Conservation (phyloP, 2,113 vertebrate species). For the Crotalus viridis region DNA sequence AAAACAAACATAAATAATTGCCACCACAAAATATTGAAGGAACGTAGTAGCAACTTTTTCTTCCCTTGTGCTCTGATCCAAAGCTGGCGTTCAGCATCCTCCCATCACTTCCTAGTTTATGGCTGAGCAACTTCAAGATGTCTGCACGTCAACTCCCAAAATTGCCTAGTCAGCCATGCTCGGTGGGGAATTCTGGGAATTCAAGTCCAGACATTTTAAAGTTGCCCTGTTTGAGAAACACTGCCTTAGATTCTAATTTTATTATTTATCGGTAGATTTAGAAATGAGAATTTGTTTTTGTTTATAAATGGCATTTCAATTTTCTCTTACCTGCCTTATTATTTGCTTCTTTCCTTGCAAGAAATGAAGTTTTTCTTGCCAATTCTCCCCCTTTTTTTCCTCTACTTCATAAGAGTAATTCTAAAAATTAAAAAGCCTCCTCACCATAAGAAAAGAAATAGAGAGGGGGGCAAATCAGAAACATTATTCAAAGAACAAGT, state of each 20-base stretch:
- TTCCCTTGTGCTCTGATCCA: neutral
- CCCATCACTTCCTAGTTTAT: neutral
- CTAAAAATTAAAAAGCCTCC: neutral
- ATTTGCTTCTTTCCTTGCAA: neutral
- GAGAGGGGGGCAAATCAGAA: neutral
- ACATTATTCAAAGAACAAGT: neutral
- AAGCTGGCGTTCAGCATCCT: neutral
- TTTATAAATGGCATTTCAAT: neutral
- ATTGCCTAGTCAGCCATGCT: no score
- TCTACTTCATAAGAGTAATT: neutral
- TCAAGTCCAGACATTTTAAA: neutral
- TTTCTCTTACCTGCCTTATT: neutral
- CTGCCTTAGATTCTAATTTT: neutral
- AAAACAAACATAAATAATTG: neutral
- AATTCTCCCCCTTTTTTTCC: neutral
- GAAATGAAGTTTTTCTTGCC: neutral
- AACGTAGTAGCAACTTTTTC: neutral
- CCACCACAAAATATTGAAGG: neutral
- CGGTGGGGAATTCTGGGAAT: no score
- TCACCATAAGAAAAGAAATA: neutral
- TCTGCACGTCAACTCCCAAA: neutral
- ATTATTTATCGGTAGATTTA: neutral
- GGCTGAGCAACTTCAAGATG: neutral
- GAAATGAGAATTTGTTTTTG: neutral
- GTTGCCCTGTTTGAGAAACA: neutral